Conservation (phyloP, 2,797 vertebrate species). For the Enteromius treurensis region DNA sequence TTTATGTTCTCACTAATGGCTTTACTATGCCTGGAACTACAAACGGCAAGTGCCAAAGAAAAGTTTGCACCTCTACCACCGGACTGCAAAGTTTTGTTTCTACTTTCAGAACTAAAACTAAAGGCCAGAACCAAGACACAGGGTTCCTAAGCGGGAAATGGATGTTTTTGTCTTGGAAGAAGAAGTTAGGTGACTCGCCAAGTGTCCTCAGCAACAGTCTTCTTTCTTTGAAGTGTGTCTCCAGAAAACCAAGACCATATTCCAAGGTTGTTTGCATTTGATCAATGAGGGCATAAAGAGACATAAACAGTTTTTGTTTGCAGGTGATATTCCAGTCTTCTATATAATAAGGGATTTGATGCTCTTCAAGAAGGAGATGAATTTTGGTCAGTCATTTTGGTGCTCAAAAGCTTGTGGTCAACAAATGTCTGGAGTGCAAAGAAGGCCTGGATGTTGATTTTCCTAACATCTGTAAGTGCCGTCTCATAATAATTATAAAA, state of each 20-base stretch:
- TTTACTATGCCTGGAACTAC: slow-evolving; percentile 46
- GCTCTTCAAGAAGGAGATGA: background rate
- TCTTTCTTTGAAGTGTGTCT: slow-evolving; percentile 2
- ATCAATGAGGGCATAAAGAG: background rate
- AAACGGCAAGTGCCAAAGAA: slow-evolving; percentile 40
- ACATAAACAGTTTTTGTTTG: slow-evolving; percentile 11
- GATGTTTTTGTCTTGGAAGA: slow-evolving; percentile 12
- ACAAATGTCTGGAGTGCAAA: slow-evolving; percentile 21
- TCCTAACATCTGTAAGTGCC: slow-evolving; percentile 30
- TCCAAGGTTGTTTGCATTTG: slow-evolving; percentile 9
- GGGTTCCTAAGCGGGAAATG: background rate
- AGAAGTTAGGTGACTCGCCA: slow-evolving; percentile 1
- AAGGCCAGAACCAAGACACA: background rate
- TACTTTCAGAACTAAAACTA: slow-evolving; percentile 28
- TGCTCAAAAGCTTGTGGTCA: slow-evolving; percentile 3
- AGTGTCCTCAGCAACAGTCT: background rate
- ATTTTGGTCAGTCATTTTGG: slow-evolving; percentile 36
- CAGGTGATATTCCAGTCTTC: background rate
- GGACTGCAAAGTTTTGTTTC: slow-evolving; percentile 35
- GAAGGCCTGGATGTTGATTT: slow-evolving; percentile 36
- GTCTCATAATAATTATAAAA: background rate
- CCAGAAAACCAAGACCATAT: slow-evolving; percentile 30
- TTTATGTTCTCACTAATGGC: slow-evolving; percentile 45
- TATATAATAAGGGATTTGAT: background rate
- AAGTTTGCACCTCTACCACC: slow-evolving; percentile 34